Conservation (phyloP, 2,797 vertebrate genomes). For the Phylloscopus collybita region DNA sequence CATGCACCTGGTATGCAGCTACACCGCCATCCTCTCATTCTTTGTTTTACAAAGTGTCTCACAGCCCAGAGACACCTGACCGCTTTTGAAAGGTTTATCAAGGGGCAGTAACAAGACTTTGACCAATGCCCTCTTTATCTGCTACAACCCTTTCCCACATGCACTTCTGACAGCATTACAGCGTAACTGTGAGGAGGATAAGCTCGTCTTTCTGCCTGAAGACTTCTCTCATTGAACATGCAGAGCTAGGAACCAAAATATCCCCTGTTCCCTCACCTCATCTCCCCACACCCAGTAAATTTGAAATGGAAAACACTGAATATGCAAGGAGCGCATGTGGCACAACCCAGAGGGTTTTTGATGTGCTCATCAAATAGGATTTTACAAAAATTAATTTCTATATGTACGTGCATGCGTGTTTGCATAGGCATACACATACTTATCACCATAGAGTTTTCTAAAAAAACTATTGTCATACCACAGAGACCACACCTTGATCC, state of each 20-base stretch:
- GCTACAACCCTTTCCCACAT: not conserved
- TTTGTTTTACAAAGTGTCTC: not conserved
- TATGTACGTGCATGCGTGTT: fast-evolving
- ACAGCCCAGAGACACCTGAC: not conserved
- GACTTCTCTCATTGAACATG: not conserved
- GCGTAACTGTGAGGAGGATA: not conserved
- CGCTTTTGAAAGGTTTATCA: not conserved
- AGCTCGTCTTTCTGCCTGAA: not conserved
- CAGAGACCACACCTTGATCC: not conserved
- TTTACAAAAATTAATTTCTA: not conserved
- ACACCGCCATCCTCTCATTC: not conserved
- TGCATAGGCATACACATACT: not conserved
- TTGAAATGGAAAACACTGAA: not conserved
- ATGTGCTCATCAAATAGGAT: not conserved
- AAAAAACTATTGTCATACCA: not conserved
- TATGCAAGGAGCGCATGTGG: not conserved
- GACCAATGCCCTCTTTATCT: not conserved
- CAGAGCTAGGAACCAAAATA: not conserved
- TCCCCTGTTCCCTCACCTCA: not conserved
- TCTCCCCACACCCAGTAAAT: not conserved
- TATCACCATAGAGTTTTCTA: not conserved
- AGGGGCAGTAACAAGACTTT: not conserved
- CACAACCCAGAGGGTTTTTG: not conserved
- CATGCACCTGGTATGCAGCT: not conserved
- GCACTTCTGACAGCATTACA: not conserved